phyloP scores from a whole-genome alignment of 2,113 vertebrate species.

The Carollia perspicillata region DNA sequence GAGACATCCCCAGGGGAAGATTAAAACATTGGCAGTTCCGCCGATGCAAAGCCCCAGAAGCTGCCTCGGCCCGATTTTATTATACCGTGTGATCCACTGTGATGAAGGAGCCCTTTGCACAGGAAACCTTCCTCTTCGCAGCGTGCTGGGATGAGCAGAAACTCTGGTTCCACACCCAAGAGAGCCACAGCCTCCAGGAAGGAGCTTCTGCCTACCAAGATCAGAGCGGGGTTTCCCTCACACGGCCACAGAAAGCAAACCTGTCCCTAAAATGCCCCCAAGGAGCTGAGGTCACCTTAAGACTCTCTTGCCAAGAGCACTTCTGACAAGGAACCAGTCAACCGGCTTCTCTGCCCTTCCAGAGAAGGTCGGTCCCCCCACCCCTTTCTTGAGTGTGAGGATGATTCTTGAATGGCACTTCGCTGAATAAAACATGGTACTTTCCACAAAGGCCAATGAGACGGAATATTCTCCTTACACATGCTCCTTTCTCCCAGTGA shows the following conservation, averaged over 20 bases:
- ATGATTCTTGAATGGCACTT: neutral
- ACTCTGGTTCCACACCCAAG: accelerated
- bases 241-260: neutral
- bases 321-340: neutral
- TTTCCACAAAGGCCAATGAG: neutral
- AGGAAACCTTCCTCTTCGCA: neutral
- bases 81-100: accelerated
- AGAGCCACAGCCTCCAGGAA: neutral
- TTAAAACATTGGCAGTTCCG: slow-evolving; percentile 76
- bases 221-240: neutral
- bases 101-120: neutral
- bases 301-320: neutral
- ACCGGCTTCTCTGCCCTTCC: neutral
- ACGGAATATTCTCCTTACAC: neutral
- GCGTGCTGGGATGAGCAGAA: neutral
- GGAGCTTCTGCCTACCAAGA: neutral
- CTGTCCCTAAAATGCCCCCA: neutral
- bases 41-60: slow-evolving; percentile 70
- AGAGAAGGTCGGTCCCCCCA: neutral
- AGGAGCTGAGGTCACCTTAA: neutral
- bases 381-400: neutral
- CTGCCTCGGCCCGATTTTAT: slow-evolving; percentile 79
- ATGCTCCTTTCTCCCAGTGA: neutral
- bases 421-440: neutral
- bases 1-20: slow-evolving; percentile 67